Conservation (phyloP, 1,140 invertebrate genomes). For the Atta cephalotes region DNA sequence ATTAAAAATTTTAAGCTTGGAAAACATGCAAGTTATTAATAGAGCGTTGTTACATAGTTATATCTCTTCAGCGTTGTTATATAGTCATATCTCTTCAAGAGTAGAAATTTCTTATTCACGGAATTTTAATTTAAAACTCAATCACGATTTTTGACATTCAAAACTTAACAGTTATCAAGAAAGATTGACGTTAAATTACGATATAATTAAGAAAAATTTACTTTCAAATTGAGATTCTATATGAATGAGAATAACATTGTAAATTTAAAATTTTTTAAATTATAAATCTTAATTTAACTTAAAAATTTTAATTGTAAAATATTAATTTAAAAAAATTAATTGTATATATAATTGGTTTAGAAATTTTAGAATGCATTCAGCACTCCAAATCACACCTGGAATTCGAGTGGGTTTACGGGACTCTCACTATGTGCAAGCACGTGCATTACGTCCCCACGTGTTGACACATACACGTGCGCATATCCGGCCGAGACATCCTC, state of each 20-base stretch:
- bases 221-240: not conserved
- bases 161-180: not conserved
- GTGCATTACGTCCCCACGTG: constrained; percentile 50
- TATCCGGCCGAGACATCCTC: constrained; percentile 42
- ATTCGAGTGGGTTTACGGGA: constrained; percentile 48
- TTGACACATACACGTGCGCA: constrained; percentile 26
- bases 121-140: not conserved
- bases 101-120: not conserved
- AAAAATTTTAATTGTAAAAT: constrained; percentile 14
- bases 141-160: not conserved
- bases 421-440: constrained; percentile 34
- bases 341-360: not conserved
- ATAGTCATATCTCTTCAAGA: too few relatives aligned
- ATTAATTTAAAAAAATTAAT: not conserved
- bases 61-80: too few relatives aligned
- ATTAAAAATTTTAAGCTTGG: not conserved
- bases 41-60: too few relatives aligned
- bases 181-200: not conserved
- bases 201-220: not conserved
- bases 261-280: not conserved
- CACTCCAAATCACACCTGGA: constrained; percentile 57
- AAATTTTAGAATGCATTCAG: constrained; percentile 14
- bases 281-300: not conserved
- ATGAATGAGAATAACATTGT: not conserved
- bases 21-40: constrained; percentile 1